Evolutionary conservation across 2,113 vertebrate species (phyloP), one percentile per base, ranked within the genome.

Genomic region (Galeopterus variegatus): DNA sequence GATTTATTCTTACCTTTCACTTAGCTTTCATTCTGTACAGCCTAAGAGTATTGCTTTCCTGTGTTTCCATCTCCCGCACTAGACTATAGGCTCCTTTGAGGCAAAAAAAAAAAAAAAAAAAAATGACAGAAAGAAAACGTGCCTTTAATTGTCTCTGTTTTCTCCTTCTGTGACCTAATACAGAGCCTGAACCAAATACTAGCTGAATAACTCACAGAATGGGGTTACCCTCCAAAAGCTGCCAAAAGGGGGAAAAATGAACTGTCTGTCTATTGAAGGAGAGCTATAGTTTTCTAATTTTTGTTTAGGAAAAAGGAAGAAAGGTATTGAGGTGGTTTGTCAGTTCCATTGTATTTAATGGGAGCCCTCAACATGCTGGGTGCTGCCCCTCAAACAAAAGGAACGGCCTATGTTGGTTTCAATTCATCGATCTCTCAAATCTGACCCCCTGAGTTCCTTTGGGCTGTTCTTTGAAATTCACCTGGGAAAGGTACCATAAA

Each of bases 381-480:
- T 93, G 52, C 33, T 96, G 45, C 80, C 41, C 23, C n/a, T 83
- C 48, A 91, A 89, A 62, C 33, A 89, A 69, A 11, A 92, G 26
- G 5, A 93, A 89, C 33, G 93, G 50, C n/a, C 15, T 3, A 79
- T 92, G 62, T 36, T 95, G 36, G 48, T 89, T 95, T 93, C 67
- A 93, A 94, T 81, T 96, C 69, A 81, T 10, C 79, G 60, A 86
- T 36, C 72, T 86, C n/a, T 88, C 19, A 60, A 83, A 90, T 96
- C 28, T 96, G 80, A 21, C 58, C 36, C 4, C 65, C 33, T 95
- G 45, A 93, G 50, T 69, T 93, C 60, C 19, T 92, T 95, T 94
- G 85, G 33, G n/a, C 26, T 17, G 45, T 94, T 88, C 54, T 95
- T 95, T 82, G 77, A 91, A 94, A 96, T 88, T 96, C 19, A 48